phyloP scores from a whole-genome alignment of 2,113 vertebrate genomes.

The Bostrychus sinensis region DNA sequence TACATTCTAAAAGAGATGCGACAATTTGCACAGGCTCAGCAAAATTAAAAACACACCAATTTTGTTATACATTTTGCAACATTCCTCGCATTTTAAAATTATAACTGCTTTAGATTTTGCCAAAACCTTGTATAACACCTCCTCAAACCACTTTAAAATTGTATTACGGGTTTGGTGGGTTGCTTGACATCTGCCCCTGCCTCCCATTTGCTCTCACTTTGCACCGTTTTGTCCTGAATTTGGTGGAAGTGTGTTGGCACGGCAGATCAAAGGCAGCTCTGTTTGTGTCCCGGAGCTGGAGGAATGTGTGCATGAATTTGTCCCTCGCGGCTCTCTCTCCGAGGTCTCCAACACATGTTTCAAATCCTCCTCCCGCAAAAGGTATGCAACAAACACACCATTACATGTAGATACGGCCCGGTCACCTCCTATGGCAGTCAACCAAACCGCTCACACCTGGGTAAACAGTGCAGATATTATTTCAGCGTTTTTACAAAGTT shows the following conservation, averaged over 20 bases:
- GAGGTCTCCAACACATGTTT: constrained; percentile 50
- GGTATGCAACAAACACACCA: constrained; percentile 47
- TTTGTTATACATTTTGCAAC: no score
- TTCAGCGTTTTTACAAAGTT: constrained; percentile 10
- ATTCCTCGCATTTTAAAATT: no score
- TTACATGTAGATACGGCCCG: background rate
- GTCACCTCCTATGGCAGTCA: constrained; percentile 2
- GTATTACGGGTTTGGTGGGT: background rate
- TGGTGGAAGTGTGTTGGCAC: constrained; percentile 31
- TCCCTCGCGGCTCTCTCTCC: constrained; percentile 6
- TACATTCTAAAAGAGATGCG: no score
- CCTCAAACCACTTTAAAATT: background rate
- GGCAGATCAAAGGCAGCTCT: constrained; percentile 51
- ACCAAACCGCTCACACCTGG: constrained; percentile 17
- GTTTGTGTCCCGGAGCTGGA: constrained; percentile 14
- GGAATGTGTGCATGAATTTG: constrained; percentile 16
- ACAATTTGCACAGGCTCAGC: no score
- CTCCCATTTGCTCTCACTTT: constrained; percentile 19
- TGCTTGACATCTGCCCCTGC: background rate
- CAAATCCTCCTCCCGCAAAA: constrained; percentile 35
- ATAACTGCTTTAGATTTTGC: no score
- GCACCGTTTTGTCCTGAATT: constrained; percentile 20
- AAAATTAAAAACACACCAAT: no score
- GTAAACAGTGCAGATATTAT: constrained; percentile 15
- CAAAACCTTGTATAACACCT: no score